phyloP scores from a whole-genome alignment of 1,140 invertebrate genomes.

The Hetaerina americana region DNA sequence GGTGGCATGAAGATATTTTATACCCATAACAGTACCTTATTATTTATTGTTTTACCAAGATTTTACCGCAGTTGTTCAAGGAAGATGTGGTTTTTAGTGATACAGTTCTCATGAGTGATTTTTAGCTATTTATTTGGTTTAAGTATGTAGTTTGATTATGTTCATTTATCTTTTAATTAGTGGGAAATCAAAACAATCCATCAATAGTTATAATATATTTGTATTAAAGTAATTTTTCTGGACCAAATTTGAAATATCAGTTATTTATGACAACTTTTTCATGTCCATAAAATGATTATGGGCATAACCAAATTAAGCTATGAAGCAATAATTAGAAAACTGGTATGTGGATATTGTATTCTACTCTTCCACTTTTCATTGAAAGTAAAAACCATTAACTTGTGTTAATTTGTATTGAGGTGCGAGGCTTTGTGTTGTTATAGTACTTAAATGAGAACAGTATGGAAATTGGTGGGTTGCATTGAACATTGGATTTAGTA shows the following conservation, averaged over 20 bases:
- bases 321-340: neutral
- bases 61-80: neutral
- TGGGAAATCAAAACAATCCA: neutral
- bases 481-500: neutral
- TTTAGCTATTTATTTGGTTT: neutral
- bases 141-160: neutral
- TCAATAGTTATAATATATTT: neutral
- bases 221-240: neutral
- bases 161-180: neutral
- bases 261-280: neutral
- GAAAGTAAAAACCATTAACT: neutral
- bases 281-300: neutral
- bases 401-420: neutral
- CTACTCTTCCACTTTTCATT: neutral
- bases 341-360: neutral
- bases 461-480: neutral
- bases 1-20: neutral
- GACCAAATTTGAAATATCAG: neutral
- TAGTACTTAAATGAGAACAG: neutral
- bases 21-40: neutral
- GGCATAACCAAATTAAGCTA: neutral
- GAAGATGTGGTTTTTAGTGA: neutral
- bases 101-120: neutral
- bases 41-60: conserved; percentile 1
- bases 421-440: neutral